These are phyloP conservation scores for Thamnophis elegans DNA, from an alignment of 2,797 vertebrate genomes.

Conservation along the genomic window DNA sequence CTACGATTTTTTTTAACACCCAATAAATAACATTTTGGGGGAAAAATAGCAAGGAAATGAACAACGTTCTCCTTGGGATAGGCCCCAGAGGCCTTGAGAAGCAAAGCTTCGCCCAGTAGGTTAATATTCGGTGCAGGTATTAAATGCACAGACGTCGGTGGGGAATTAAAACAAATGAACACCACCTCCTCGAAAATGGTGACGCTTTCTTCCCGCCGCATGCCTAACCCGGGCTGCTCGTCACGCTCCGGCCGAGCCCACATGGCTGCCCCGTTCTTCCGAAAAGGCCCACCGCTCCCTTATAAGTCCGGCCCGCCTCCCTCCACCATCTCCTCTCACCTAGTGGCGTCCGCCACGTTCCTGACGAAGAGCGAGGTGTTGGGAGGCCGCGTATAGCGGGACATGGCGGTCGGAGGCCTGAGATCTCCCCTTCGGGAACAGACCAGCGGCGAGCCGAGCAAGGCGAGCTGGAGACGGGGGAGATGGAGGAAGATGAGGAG, in stretches of 20 bases:
- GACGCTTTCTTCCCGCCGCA: background rate
- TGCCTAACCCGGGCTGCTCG: background rate
- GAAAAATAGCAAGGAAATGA: background rate
- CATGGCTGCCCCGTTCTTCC: background rate
- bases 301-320: background rate
- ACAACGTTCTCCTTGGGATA: background rate
- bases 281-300: constrained; percentile 1
- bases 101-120: background rate
- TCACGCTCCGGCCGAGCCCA: background rate
- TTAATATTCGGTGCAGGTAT: background rate
- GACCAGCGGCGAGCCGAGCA: background rate
- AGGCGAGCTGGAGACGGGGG: background rate
- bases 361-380: constrained; percentile 89
- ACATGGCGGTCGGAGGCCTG: constrained; percentile 65
- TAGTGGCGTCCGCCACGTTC: constrained; percentile 89
- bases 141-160: background rate
- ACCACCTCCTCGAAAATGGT: background rate
- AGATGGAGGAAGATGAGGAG: background rate
- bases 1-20: background rate
- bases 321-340: constrained; percentile 69
- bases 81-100: background rate
- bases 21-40: background rate
- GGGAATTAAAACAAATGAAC: background rate
- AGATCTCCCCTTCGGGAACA: background rate
- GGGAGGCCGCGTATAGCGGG: constrained; percentile 87